Conservation (phyloP, 2,113 vertebrate species). For the Nipponia nippon region DNA sequence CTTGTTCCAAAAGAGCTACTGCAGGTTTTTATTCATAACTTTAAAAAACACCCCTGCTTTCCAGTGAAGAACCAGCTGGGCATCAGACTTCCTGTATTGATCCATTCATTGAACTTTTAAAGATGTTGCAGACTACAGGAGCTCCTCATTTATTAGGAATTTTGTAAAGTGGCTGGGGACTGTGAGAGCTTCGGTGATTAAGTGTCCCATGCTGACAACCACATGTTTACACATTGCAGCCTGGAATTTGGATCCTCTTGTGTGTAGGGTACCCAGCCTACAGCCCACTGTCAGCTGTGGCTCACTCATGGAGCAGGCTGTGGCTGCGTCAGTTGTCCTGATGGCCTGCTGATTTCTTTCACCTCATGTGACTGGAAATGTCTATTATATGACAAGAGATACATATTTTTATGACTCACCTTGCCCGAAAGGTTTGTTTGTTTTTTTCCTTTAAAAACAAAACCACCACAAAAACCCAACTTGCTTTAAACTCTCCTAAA, state of each 20-base stretch:
- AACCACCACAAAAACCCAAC: not conserved
- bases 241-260: not conserved
- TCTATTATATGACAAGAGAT: not conserved
- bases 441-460: not conserved
- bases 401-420: not conserved
- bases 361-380: not conserved
- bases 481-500: not conserved
- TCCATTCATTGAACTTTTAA: not conserved
- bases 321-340: accelerated
- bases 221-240: accelerated
- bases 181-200: not conserved
- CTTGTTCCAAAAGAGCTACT: not conserved
- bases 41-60: not conserved
- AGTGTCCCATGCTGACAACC: not conserved
- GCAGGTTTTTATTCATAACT: not conserved
- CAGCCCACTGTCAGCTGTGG: not conserved
- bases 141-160: not conserved
- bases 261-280: no score
- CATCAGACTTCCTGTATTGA: not conserved
- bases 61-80: not conserved
- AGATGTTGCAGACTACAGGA: not conserved
- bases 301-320: not conserved
- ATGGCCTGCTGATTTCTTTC: not conserved
- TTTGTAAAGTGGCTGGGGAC: not conserved
- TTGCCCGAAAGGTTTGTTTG: not conserved